Evolutionary conservation across 2,797 vertebrate genomes (phyloP).

Genomic region (Cichlasoma orientale): DNA sequence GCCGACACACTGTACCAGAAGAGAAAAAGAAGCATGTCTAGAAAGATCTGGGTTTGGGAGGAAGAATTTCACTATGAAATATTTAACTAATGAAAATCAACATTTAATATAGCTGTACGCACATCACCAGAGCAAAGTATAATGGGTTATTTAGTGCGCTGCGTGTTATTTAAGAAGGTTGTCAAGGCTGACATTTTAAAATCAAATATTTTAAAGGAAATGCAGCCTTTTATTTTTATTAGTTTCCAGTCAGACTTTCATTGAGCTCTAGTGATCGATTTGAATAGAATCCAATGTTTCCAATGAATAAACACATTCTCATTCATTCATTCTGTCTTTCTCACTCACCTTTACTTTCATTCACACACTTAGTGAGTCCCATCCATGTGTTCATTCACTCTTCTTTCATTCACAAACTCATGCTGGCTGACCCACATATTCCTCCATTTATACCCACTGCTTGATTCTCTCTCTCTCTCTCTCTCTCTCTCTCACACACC

Average conservation of each 20-base stretch:
- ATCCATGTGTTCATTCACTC: slow-evolving; percentile 18
- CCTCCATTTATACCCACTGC: neutral
- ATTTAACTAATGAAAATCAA: neutral
- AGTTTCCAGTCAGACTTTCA: neutral
- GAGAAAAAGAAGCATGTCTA: slow-evolving; percentile 7
- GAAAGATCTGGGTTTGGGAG: neutral
- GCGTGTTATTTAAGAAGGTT: neutral
- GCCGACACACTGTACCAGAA: slow-evolving; percentile 58
- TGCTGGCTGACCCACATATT: neutral
- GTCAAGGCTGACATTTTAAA: neutral
- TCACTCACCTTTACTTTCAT: neutral
- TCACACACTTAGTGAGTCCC: neutral
- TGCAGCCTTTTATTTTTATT: neutral
- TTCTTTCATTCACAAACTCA: slow-evolving; percentile 18
- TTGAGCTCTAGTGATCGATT: neutral
- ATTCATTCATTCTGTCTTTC: neutral
- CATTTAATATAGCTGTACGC: neutral
- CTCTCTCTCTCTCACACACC: neutral
- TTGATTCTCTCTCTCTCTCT: neutral
- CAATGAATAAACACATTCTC: neutral
- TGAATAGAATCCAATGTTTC: neutral
- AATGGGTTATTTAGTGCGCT: neutral
- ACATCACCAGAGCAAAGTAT: neutral
- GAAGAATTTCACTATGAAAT: neutral
- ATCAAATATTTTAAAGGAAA: neutral